These are phyloP conservation scores for Oncorhynchus masou DNA, from an alignment of 2,113 vertebrate species.

Conservation along the genomic window DNA sequence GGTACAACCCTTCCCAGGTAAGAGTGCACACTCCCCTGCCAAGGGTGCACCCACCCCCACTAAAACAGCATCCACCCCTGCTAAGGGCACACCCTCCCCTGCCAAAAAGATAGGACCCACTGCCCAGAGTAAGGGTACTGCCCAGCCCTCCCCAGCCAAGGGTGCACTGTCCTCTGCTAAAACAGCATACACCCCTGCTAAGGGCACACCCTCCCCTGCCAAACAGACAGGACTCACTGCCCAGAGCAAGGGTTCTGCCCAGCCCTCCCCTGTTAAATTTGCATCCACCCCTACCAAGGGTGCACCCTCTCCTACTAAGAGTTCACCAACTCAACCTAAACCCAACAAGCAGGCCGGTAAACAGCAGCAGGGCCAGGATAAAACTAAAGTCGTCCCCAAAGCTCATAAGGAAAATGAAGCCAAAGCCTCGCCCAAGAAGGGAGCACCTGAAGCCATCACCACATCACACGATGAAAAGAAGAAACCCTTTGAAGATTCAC, in stretches of 20 bases:
- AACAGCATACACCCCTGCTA: conserved; percentile 36
- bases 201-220: too few species aligned
- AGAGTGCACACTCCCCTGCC: conserved; percentile 50
- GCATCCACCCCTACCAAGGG: conserved; percentile 34
- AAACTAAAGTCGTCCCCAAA: conserved; percentile 68
- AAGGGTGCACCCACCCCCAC: neutral
- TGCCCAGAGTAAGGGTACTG: conserved; percentile 62
- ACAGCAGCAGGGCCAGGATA: conserved; percentile 69
- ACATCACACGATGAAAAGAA: conserved; percentile 76
- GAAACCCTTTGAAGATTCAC: conserved; percentile 62
- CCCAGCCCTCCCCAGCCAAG: conserved; percentile 24
- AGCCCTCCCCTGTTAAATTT: too few species aligned
- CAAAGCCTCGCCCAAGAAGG: conserved; percentile 74
- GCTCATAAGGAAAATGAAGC: conserved; percentile 67
- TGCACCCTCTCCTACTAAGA: conserved; percentile 69
- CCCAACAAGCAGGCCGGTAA: conserved; percentile 66
- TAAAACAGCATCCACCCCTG: too few species aligned
- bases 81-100: conserved; percentile 46
- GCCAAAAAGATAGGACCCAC: conserved; percentile 75
- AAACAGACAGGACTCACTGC: too few species aligned
- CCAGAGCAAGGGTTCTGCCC: too few species aligned
- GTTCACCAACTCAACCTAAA: conserved; percentile 35
- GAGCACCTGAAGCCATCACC: conserved; percentile 60
- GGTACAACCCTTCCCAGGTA: conserved; percentile 54
- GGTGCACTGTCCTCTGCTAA: conserved; percentile 52